These are phyloP conservation scores for Falco novaeseelandiae DNA, from an alignment of 2,797 vertebrate genomes.

Conservation along the genomic window DNA sequence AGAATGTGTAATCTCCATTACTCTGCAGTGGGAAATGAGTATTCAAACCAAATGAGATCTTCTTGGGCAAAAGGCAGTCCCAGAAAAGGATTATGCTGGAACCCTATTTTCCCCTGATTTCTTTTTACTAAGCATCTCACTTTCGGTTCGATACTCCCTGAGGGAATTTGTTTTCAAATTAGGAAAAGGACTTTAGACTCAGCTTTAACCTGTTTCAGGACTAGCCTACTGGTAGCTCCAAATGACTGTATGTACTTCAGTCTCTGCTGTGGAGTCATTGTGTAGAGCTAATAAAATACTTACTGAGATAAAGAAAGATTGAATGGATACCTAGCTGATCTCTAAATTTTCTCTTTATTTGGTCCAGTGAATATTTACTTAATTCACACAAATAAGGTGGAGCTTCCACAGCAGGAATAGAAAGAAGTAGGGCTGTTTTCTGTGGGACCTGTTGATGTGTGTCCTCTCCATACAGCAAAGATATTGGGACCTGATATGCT, in stretches of 20 bases:
- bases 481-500: not conserved
- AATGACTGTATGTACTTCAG: not conserved
- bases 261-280: not conserved
- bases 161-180: not conserved
- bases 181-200: not conserved
- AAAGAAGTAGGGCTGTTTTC: not conserved
- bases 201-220: not conserved
- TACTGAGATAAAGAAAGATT: not conserved
- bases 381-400: not conserved
- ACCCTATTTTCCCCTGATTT: not conserved
- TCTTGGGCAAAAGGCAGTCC: not conserved
- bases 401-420: not conserved
- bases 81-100: not conserved
- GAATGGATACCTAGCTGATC: fast-evolving
- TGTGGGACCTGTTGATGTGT: not conserved
- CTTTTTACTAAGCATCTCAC: not conserved
- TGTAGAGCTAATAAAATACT: not conserved
- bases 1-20: not conserved
- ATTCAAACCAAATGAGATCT: not conserved
- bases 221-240: not conserved
- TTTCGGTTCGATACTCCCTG: not conserved
- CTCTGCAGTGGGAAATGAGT: not conserved
- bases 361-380: not conserved
- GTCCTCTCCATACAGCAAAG: not conserved
- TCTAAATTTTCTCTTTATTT: not conserved